Conservation (phyloP, 2,797 vertebrate species). For the Acipenser ruthenus region DNA sequence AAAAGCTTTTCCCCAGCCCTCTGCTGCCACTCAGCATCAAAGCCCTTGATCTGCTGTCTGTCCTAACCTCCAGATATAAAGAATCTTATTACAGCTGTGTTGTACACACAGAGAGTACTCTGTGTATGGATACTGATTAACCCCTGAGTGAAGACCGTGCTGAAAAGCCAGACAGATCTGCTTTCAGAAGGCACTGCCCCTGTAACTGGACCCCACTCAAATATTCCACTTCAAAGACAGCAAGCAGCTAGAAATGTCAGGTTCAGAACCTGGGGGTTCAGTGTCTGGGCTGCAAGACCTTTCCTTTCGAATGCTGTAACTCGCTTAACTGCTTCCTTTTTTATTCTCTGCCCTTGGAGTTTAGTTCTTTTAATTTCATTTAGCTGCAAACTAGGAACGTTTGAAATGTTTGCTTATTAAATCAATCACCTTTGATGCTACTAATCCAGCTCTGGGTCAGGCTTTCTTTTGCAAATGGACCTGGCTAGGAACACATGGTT, state of each 20-base stretch:
- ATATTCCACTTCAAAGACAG: constrained; percentile 47
- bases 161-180: constrained; percentile 43
- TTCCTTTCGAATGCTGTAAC: constrained; percentile 16
- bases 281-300: constrained; percentile 13
- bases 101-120: constrained; percentile 46
- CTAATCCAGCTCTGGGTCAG: constrained; percentile 22
- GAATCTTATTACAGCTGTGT: constrained; percentile 42
- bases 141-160: constrained; percentile 38
- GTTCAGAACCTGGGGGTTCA: constrained; percentile 59
- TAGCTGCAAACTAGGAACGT: constrained; percentile 41
- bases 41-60: constrained; percentile 49
- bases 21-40: constrained; percentile 58
- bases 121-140: constrained; percentile 39
- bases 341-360: constrained; percentile 35
- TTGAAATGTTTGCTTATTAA: constrained; percentile 35
- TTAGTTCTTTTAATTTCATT: constrained; percentile 51
- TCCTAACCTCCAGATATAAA: constrained; percentile 63
- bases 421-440: not conserved
- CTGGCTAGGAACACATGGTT: constrained; percentile 25
- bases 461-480: constrained; percentile 23
- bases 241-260: constrained; percentile 46
- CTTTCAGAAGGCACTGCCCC: constrained; percentile 39
- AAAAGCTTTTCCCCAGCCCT: constrained; percentile 47
- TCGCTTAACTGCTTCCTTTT: constrained; percentile 32
- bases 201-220: constrained; percentile 53